Evolutionary conservation across 2,113 vertebrate genomes (phyloP), one percentile per base, ranked within the genome.

Genomic region (Baryphthengus martii): DNA sequence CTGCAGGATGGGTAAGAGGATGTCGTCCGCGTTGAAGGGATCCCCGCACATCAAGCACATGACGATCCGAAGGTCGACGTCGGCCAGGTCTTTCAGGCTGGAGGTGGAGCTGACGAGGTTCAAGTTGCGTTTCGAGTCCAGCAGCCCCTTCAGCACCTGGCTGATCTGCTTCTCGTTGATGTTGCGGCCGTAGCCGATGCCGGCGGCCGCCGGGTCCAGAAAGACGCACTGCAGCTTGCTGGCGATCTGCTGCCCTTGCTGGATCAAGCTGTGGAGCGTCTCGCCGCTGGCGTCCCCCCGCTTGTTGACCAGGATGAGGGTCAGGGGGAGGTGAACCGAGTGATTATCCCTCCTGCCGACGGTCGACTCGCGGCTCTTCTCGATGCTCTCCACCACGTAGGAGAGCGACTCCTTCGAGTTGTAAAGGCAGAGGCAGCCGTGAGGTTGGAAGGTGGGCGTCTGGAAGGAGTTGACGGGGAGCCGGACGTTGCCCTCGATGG

Each of bases 21-120:
- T 97, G 67, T 99, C 99, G 5, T 99, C 99, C 6, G 98, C 94
- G 61, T 98, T 97, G 47, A 98, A 99, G 1, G 98, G 98, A 76
- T 99, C 99, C 19, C 99, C 99, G 76, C 99, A 99, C 99, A 99
- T 99, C 79, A 99, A 90, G 94, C 99, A 99, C 98, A 99, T 98
- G 47, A 99, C 99, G 35, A 99, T 97, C 9, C 98, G 98, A 9
- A 99, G 98, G 39, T 99, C 99, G 3, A 98, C 96, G 16, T 99
- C 99, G 0, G 96, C 96, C 95, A 98, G 96, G 20, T 99, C 99
- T 96, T 98, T 98, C 91, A 98, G 96, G 70, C 97, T 96, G 18
- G 98, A 88, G 2, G 98, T 97, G 4, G 98, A 97, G 72, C 96
- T 71, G 17, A 98, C 87, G 10, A 98, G 94, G 89, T 98, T 98